These are phyloP conservation scores for Galagoides demidoff DNA, from an alignment of 2,797 vertebrate genomes.

Conservation along the genomic window DNA sequence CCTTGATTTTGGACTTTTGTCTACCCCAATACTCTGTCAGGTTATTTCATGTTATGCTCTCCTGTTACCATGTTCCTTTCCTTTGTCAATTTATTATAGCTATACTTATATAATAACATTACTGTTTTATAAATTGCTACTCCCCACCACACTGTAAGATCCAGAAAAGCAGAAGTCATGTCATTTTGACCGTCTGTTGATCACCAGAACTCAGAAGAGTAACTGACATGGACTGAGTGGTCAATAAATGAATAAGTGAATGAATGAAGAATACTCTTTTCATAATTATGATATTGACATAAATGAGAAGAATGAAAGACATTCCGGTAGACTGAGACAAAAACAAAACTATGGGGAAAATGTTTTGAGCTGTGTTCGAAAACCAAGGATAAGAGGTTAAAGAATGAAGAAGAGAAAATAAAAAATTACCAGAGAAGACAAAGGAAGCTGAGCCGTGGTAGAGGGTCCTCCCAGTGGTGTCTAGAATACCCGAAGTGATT, in stretches of 20 bases:
- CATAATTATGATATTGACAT: not conserved
- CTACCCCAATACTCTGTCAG: not conserved
- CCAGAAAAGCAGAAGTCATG: not conserved
- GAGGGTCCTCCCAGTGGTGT: not conserved
- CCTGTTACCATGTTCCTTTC: not conserved
- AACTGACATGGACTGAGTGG: not conserved
- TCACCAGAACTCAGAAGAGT: not conserved
- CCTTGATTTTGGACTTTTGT: not conserved
- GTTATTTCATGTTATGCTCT: not conserved
- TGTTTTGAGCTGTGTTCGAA: constrained; percentile 25
- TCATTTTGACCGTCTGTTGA: not conserved
- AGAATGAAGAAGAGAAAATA: not conserved
- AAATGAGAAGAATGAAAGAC: constrained; percentile 15
- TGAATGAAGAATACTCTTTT: not conserved
- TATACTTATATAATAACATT: not conserved
- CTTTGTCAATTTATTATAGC: not conserved
- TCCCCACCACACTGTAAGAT: not conserved
- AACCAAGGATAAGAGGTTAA: not conserved
- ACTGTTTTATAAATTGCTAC: not conserved
- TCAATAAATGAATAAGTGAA: not conserved
- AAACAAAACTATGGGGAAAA: constrained; percentile 22
- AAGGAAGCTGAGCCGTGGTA: not conserved
- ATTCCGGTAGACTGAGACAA: not conserved
- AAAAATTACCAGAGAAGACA: not conserved
- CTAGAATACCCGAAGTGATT: not conserved